phyloP scores from a whole-genome alignment of 1,140 invertebrate genomes.

The Epicauta chinensis region DNA sequence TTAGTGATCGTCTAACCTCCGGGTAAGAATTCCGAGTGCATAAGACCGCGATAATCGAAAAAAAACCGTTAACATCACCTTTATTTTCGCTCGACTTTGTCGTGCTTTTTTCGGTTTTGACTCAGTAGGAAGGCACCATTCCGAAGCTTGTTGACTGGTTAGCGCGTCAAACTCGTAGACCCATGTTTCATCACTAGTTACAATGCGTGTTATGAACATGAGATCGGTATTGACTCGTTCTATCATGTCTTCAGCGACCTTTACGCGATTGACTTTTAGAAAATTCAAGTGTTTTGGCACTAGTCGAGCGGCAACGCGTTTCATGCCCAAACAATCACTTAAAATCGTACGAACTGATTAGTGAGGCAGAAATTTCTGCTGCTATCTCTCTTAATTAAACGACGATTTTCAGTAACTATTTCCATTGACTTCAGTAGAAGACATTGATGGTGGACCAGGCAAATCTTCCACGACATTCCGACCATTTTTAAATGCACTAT shows the following conservation, averaged over 20 bases:
- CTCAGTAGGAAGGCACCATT: neutral
- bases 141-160: neutral
- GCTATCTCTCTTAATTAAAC: conserved; percentile 4
- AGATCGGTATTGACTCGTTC: conserved; percentile 21
- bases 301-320: conserved; percentile 4
- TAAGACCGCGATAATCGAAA: too few relatives aligned
- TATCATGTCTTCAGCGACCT: conserved; percentile 22
- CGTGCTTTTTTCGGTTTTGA: neutral
- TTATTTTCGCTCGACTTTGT: too few relatives aligned
- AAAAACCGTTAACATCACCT: too few relatives aligned
- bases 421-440: conserved; percentile 29
- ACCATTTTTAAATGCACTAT: conserved; percentile 22
- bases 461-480: conserved; percentile 29
- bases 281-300: conserved; percentile 7
- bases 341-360: conserved; percentile 8
- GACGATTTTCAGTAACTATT: conserved; percentile 25
- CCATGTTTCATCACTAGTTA: conserved; percentile 12
- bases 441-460: conserved; percentile 30
- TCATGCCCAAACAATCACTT: conserved; percentile 12
- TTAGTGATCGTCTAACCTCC: too few relatives aligned
- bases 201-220: conserved; percentile 8
- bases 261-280: conserved; percentile 22
- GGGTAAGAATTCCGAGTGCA: too few relatives aligned
- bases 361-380: conserved; percentile 5
- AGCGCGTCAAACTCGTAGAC: conserved; percentile 8